Evolutionary conservation across 2,797 vertebrate genomes (phyloP), one percentile per base, ranked within the genome.

Genomic region (Bradypus variegatus): DNA sequence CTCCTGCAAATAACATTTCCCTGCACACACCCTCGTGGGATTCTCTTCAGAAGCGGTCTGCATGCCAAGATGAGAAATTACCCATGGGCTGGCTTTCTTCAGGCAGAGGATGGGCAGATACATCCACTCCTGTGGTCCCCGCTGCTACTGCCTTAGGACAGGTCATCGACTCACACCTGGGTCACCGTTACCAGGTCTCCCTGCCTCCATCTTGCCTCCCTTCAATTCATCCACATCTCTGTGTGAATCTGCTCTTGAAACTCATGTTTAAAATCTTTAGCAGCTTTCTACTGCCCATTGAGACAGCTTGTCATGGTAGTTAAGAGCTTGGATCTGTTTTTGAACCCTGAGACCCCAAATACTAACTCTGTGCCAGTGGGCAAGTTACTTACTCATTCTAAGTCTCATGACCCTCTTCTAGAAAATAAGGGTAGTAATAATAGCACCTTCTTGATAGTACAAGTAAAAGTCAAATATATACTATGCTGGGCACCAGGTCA

Each of bases 351-450:
- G 38, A 79, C 27, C 45, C 21, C 65, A 77, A 45, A 78, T 25
- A 27, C 73, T 60, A 19, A 62, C n/a, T 69, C 86, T n/a, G 5
- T 55, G 60, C n/a, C 48, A 64, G 2, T 33, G 16, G 79, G 82
- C 23, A 76, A 84, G 55, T 78, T 92, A 86, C 48, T 78, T 23
- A 23, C 33, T 23, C 70, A 82, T 93, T 83, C 21, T 8, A 91
- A 55, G 58, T 77, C 50, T 85, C 78, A 31, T 55, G 81, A 86
- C 67, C 70, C 23, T 93, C 48, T 29, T 19, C 79, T 55, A 36
- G 3, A 90, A 62, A 85, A 88, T 31, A 45, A 38, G 19, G 69
- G 25, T 48, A 65, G 6, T 25, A 38, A 65, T 45, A 82, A 72
- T 38, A 69, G n/a, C 19, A 81, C 60, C 73, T 50, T 21, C 89